phyloP scores from a whole-genome alignment of 1,140 invertebrate genomes.

The Arion vulgaris region DNA sequence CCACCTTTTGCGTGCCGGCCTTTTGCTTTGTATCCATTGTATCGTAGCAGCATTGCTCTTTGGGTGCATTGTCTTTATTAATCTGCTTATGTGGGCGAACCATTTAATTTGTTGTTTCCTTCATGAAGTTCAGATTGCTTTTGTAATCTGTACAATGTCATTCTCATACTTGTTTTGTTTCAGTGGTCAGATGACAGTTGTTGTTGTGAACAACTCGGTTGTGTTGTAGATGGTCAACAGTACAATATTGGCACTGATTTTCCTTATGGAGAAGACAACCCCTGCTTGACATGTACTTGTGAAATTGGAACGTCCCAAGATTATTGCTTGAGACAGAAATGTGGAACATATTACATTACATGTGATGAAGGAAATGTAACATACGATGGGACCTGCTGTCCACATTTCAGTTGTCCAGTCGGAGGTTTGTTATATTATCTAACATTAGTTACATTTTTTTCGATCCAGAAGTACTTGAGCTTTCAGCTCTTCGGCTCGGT shows the following conservation, averaged over 20 bases:
- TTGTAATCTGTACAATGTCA: too few species aligned
- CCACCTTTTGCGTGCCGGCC: too few species aligned
- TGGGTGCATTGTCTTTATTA: too few species aligned
- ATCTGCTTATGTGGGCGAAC: too few species aligned
- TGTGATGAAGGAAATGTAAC: constrained; percentile 9
- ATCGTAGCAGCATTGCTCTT: too few species aligned
- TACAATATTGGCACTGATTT: not conserved
- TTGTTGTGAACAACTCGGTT: constrained; percentile 25
- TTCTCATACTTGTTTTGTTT: not conserved
- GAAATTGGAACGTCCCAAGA: constrained; percentile 9
- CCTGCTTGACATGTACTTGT: constrained; percentile 17
- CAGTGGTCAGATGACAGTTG: constrained; percentile 31
- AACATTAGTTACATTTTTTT: too few species aligned
- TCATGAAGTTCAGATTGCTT: too few species aligned
- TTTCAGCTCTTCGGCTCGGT: too few species aligned
- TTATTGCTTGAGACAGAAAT: constrained; percentile 14
- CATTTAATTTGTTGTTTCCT: too few species aligned
- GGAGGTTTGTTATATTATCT: not conserved
- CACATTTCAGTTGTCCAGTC: constrained; percentile 1
- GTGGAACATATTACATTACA: not conserved
- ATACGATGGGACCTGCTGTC: constrained; percentile 22
- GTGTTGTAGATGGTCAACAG: not conserved
- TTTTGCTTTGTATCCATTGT: too few species aligned
- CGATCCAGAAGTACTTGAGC: too few species aligned
- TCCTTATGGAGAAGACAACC: constrained; percentile 22